Evolutionary conservation across 2,888 invertebrate species (phyloP).

Genomic region (Andrena praecox): DNA sequence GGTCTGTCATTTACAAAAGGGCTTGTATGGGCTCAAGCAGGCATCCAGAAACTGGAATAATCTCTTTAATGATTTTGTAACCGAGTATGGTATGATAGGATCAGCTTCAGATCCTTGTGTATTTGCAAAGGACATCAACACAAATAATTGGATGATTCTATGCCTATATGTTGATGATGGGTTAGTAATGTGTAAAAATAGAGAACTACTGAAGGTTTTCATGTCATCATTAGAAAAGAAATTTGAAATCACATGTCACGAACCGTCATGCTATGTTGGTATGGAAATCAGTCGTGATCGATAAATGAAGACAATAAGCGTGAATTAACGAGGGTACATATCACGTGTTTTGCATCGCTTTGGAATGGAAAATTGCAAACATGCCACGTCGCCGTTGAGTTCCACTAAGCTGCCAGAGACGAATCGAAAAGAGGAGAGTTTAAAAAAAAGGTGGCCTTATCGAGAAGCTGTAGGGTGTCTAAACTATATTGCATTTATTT

Average conservation of each 20-base stretch:
- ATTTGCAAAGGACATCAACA: background rate
- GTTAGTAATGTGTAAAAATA: background rate
- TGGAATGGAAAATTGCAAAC: slow-evolving; percentile 11
- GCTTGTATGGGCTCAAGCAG: slow-evolving; percentile 34
- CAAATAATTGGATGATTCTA: background rate
- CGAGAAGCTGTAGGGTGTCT: slow-evolving; percentile 14
- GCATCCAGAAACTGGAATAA: slow-evolving; percentile 25
- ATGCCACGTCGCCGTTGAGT: background rate
- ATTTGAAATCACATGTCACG: slow-evolving; percentile 2
- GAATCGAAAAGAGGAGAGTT: background rate
- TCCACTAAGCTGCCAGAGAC: background rate
- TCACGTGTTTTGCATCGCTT: slow-evolving; percentile 2
- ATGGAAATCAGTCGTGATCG: slow-evolving; percentile 3
- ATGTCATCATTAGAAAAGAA: background rate
- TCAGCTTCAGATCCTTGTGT: slow-evolving; percentile 21
- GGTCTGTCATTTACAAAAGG: slow-evolving; percentile 3
- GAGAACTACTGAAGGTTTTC: background rate
- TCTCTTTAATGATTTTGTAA: slow-evolving; percentile 19
- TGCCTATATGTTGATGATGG: slow-evolving; percentile 20
- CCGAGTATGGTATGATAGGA: background rate
- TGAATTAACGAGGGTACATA: slow-evolving; percentile 11
- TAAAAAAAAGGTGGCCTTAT: background rate
- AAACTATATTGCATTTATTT: slow-evolving; percentile 28
- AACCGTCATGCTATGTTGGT: slow-evolving; percentile 11
- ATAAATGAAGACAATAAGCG: background rate